phyloP scores from a whole-genome alignment of 92 coral and sea anemone species.

The Heliopora coerulea region DNA sequence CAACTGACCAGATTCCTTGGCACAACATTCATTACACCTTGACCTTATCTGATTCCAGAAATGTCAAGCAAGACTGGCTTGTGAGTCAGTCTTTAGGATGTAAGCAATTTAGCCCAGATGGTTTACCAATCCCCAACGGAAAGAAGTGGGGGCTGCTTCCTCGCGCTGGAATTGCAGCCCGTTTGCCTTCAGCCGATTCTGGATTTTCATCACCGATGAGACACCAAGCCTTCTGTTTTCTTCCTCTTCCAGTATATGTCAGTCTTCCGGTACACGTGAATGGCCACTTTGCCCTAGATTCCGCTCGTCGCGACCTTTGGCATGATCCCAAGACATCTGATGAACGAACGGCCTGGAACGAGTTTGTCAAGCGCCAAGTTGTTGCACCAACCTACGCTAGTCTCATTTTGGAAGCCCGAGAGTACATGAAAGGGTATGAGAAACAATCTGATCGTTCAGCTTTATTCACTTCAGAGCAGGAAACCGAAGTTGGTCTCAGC shows the following conservation, averaged over 20 bases:
- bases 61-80: conserved; percentile 58
- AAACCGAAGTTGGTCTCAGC: conserved; percentile 48
- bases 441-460: not conserved
- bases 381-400: conserved; percentile 71
- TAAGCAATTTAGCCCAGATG: not conserved
- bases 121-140: conserved; percentile 60
- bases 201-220: not conserved
- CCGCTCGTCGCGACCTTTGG: conserved; percentile 86
- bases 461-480: conserved; percentile 4
- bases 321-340: conserved; percentile 43
- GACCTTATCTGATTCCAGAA: conserved; percentile 48
- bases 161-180: conserved; percentile 80
- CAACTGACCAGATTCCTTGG: conserved; percentile 55
- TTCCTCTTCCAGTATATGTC: conserved; percentile 69
- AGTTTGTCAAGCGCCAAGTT: conserved; percentile 63
- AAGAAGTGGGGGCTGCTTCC: conserved; percentile 72
- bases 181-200: conserved; percentile 13
- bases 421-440: conserved; percentile 29
- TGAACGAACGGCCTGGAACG: conserved; percentile 62
- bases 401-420: conserved; percentile 59
- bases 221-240: conserved; percentile 68
- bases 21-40: conserved; percentile 59
- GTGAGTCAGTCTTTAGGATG: conserved; percentile 64
- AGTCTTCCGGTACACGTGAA: conserved; percentile 87
- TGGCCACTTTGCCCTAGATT: conserved; percentile 86